Base-by-base conservation (phyloP, 35 echinoderm and acorn worm species). In the Ptychodera flava region DNA sequence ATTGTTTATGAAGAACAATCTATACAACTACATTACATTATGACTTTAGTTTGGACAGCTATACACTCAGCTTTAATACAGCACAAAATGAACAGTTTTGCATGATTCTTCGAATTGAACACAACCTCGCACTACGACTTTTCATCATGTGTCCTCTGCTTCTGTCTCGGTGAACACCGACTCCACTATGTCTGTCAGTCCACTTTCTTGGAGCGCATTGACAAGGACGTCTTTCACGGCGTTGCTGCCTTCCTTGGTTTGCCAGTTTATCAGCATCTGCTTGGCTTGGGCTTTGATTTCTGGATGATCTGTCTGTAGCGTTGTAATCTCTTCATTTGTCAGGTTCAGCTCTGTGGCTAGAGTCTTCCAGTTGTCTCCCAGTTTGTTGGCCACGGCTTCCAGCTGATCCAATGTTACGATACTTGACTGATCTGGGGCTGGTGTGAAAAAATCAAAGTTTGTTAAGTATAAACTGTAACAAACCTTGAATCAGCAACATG, bases 331-430 rank as follows among this genome's bases (percentile, higher is more conserved):
- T 0, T 99, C 96, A 27, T 99, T 92, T 16, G 88, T 83, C 84
- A 99, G 90, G 76, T 86, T 83, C 16, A 99, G 88, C 78, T 99
- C 96, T 0, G 78, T 32, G 0, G 96, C 92, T 12, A 99, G 86
- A 28, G 96, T 99, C 75, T 94, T 90, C 96, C 96, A 99, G 96
- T 93, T 99, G 37, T 91, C 89, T 16, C 96, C 96, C 0, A 94
- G 84, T 84, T 92, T 94, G 16, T 85, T 33, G 0, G 85, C 85
- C 0, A 99, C 92, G 0, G 89, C 35, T 1, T 92, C 90, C 14
- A 99, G 45, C 38, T 99, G 87, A 31, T 92, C 96, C 0, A 38
- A 38, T 2, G 88, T 37, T 2, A 95, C 78, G 31, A 88, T 77
- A 52, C 37, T 78, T 35, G 76, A 64, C 31, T 92, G 84, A 31